A percentile compares a stretch with the other conserved stretches of the same genome.
Evolutionary conservation across 1,140 invertebrate genomes (phyloP).

Genomic region (Dendroctonus valens): DNA sequence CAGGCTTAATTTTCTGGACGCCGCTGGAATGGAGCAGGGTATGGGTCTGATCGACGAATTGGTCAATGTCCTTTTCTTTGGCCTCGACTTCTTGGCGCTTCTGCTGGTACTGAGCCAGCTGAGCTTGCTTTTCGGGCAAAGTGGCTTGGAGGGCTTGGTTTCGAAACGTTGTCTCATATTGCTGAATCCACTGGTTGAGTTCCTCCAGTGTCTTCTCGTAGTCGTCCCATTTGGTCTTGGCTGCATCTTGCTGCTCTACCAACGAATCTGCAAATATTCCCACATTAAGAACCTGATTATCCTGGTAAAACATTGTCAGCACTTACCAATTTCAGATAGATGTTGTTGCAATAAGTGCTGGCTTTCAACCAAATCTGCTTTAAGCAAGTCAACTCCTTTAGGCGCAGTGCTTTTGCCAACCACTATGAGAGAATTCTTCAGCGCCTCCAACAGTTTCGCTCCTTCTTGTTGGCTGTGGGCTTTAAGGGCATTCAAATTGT

Average conservation of each 20-base stretch:
- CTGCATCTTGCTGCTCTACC: slow-evolving; percentile 67
- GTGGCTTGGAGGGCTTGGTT: slow-evolving; percentile 81
- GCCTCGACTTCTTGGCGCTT: slow-evolving; percentile 71
- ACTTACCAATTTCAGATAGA: slow-evolving; percentile 61
- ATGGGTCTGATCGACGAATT: slow-evolving; percentile 88
- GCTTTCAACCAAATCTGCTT: slow-evolving; percentile 71
- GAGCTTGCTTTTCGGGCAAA: slow-evolving; percentile 75
- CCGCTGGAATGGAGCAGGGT: slow-evolving; percentile 78
- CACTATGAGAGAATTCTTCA: slow-evolving; percentile 64
- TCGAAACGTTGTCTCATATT: slow-evolving; percentile 78
- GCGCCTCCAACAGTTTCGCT: slow-evolving; percentile 65
- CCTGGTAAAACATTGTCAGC: not conserved
- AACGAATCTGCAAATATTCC: slow-evolving; percentile 52
- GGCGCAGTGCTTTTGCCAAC: slow-evolving; percentile 82
- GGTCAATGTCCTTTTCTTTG: slow-evolving; percentile 81
- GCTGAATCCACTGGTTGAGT: slow-evolving; percentile 81
- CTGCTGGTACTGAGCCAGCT: slow-evolving; percentile 70
- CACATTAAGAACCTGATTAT: not conserved
- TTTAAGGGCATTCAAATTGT: slow-evolving; percentile 66
- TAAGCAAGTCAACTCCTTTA: slow-evolving; percentile 70
- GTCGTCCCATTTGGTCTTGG: slow-evolving; percentile 77
- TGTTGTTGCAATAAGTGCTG: slow-evolving; percentile 65
- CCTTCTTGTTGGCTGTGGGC: slow-evolving; percentile 70
- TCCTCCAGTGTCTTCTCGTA: slow-evolving; percentile 80
- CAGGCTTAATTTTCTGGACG: slow-evolving; percentile 81